Base-by-base conservation (phyloP, 2,797 vertebrate genomes). In the Sebastes melanostomus region DNA sequence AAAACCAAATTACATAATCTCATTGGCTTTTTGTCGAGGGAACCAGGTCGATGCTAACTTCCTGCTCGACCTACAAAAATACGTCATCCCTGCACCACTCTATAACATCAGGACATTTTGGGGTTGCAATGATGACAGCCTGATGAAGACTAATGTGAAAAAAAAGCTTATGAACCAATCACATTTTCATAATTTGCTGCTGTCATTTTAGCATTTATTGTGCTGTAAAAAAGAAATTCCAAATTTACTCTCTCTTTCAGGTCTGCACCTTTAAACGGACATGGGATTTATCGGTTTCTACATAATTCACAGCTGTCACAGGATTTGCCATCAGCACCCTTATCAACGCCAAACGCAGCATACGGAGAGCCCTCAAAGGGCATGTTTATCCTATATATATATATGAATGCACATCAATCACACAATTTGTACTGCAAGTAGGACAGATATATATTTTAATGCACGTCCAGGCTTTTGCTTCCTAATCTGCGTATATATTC, bases 341-440 rank as follows among this genome's bases (percentile, higher is more conserved):
- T 85, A 79, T 83, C 82, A 52, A 22, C 46, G 65, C 32, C 25
- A 58, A 78, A 87, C 7, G 24, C 65, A 52, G 46, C 68, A 66
- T 65, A 46, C 66, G 20, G 59, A 34, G 81, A 66, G 14, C 25
- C 24, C 54, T 74, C 55, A 86, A 72, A 75, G 42, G 59, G 59
- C 16, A 29, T n/a, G 36, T 65, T 81, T 42, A 68, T 78, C 73
- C 29, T 6, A 63, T 52, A 70, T 22, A 72, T 52, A 70, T 22
- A 72, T 42, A 42, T 42, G 38, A 84, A 88, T 46, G 20, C 66
- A 80, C 80, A 89, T 86, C 81, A 88, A 58, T 85, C 83, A 77
- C 56, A 34, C 52, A 55, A 76, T 86, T 81, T 89, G 87, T 66
- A 30, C 60, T 9, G 30, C 34, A 55, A 78, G 60, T 29, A 34